Conservation (phyloP, 2,797 vertebrate genomes). For the Myoxocephalus aenaeus region DNA sequence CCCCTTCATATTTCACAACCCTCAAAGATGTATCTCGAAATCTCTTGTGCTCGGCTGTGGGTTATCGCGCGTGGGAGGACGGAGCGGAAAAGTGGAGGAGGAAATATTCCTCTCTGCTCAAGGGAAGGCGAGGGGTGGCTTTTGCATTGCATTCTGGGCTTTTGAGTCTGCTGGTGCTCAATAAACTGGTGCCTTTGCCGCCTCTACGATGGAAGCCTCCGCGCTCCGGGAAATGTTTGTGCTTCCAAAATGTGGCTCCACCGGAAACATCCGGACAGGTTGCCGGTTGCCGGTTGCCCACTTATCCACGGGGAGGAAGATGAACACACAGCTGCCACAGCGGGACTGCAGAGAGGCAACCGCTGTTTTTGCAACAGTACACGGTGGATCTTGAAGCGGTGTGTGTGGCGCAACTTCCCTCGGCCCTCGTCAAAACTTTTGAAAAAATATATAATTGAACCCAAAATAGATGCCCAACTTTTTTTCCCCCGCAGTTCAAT, state of each 20-base stretch:
- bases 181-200: constrained; percentile 4
- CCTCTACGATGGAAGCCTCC: not conserved
- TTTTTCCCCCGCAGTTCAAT: constrained; percentile 15
- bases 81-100: constrained; percentile 45
- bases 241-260: not conserved
- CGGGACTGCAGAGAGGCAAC: not conserved
- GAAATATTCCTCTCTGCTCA: constrained; percentile 26
- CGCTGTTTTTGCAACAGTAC: constrained; percentile 4
- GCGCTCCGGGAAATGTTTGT: not conserved
- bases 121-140: constrained; percentile 33
- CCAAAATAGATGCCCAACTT: constrained; percentile 27
- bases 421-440: constrained; percentile 31
- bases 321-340: not conserved
- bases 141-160: constrained; percentile 33
- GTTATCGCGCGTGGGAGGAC: constrained; percentile 35
- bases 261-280: constrained; percentile 6
- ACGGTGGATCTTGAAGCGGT: not conserved
- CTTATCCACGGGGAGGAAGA: constrained; percentile 2
- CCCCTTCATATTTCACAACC: not conserved
- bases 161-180: constrained; percentile 13
- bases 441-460: not conserved
- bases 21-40: constrained; percentile 5
- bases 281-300: constrained; percentile 1
- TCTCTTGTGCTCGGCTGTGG: constrained; percentile 22
- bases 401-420: not conserved